Evolutionary conservation across 2,797 vertebrate genomes (phyloP), one percentile per base, ranked within the genome.

Genomic region (Pseudochromis fuscus): DNA sequence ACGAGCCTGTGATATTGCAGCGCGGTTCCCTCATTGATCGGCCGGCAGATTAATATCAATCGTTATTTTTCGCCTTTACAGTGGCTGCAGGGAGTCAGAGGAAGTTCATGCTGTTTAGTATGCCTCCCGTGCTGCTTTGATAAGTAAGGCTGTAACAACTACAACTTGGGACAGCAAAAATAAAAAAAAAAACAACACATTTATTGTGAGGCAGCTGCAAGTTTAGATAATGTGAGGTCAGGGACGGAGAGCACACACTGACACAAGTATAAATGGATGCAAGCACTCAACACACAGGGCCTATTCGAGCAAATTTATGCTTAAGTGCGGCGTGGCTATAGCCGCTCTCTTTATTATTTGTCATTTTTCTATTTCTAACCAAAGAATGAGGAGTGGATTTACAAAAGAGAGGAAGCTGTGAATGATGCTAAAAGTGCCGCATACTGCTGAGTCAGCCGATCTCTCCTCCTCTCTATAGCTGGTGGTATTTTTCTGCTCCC

Each of bases 41-140:
- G 40, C 71, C 7, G 7, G 67, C 76, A 85, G 89, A 91, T 88
- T 84, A 86, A 87, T 87, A 90, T 77, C 81, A 81, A 55, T 84
- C 67, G 19, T 77, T 87, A 24, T 53, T 77, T 81, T 74, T 59
- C 52, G 37, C 61, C 25, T 82, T 85, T 88, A 74, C 69, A 16
- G 57, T 66, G 37, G 62, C 72, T 72, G 50, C 37, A 10, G 28
- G 81, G 77, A 87, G 80, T 84, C 79, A 62, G 60, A 45, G 56
- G 38, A 84, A 87, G 77, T 88, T 90, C 79, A 82, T 33, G 25
- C 63, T 48, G 63, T 70, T 89, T 62, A 75, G 53, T 58, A 75
- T 79, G 56, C 75, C 65, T 72, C 76, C 79, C 44, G 37, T 44
- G 50, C 57, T 79, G 58, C 42, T 67, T 65, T 81, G 63, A 81